Percentiles rank a stretch among this genome's conserved stretches.
These are phyloP conservation scores for Onthophagus taurus DNA, from an alignment of 1,140 invertebrate species.

Conservation along the genomic window DNA sequence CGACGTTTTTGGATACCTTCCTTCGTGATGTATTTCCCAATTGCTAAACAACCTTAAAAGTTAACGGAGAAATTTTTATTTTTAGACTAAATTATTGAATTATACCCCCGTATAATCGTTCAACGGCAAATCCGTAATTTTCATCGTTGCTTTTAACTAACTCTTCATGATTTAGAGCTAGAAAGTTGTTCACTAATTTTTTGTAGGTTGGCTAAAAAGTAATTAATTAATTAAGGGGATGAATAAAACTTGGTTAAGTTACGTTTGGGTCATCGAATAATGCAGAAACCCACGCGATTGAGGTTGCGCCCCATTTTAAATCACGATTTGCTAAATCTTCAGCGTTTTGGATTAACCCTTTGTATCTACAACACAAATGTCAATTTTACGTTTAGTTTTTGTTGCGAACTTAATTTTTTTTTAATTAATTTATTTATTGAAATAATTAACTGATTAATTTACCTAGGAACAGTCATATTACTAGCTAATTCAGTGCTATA, in stretches of 20 bases:
- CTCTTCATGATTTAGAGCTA: not conserved
- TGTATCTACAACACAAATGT: not conserved
- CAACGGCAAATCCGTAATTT: not conserved
- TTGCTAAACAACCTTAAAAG: slow-evolving; percentile 43
- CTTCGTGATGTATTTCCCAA: slow-evolving; percentile 46
- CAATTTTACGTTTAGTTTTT: too few relatives aligned
- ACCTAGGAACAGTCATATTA: slow-evolving; percentile 8
- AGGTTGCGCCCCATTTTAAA: not conserved
- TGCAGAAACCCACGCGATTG: not conserved
- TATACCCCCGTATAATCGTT: not conserved
- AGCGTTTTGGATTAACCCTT: not conserved
- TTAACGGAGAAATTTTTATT: too few relatives aligned
- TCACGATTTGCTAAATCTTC: not conserved
- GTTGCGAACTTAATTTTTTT: too few relatives aligned
- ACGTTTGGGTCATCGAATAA: not conserved
- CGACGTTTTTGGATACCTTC: slow-evolving; percentile 40
- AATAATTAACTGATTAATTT: not conserved
- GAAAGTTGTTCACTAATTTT: not conserved
- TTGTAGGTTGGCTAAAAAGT: not conserved
- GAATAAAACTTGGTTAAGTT: not conserved
- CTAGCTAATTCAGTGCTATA: slow-evolving; percentile 4
- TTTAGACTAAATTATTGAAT: not conserved
- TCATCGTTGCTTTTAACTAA: not conserved
- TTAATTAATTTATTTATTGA: not conserved
- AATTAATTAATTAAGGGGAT: not conserved